Conservation (phyloP, 2,888 invertebrate species). For the Lepidochitona cinerea region DNA sequence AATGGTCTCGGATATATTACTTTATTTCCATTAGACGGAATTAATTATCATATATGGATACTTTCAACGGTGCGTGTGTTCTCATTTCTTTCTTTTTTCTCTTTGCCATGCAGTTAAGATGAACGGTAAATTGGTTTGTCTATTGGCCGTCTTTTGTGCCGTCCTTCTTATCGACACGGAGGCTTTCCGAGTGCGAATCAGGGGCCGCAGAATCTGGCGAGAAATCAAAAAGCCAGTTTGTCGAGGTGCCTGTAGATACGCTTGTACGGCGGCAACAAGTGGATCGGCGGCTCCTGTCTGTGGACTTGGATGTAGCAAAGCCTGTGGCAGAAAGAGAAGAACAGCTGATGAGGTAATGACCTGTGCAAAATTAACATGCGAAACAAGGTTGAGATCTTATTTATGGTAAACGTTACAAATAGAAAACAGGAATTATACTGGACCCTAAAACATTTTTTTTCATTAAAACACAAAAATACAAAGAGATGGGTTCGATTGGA, state of each 20-base stretch:
- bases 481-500: no score
- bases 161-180: not conserved
- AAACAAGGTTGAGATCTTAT: no score
- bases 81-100: not conserved
- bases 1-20: not conserved
- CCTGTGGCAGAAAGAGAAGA: not conserved
- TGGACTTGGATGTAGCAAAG: not conserved
- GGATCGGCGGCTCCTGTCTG: slow-evolving; percentile 5
- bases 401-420: no score
- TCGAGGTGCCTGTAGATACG: not conserved
- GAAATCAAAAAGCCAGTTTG: not conserved
- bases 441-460: no score
- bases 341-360: not conserved
- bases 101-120: not conserved
- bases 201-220: slow-evolving; percentile 1
- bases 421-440: no score
- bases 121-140: not conserved
- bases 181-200: not conserved
- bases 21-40: not conserved
- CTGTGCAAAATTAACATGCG: no score
- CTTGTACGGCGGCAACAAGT: slow-evolving; percentile 1
- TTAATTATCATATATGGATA: not conserved
- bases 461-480: no score
- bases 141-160: not conserved
- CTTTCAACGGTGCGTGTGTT: not conserved